Conservation (phyloP, 2,797 vertebrate species). For the Sebastes hopkinsi region DNA sequence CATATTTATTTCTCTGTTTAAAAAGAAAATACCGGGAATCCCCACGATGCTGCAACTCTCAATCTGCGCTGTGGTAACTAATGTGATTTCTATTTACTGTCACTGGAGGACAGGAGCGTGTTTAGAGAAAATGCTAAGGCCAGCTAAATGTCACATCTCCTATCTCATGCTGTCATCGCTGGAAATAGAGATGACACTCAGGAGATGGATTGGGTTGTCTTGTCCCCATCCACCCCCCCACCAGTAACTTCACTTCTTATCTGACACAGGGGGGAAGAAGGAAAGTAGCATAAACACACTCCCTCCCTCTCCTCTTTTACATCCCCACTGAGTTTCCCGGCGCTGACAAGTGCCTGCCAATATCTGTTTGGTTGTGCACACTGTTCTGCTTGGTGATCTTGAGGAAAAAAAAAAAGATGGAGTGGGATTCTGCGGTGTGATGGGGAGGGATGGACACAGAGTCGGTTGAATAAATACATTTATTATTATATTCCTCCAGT, state of each 20-base stretch:
- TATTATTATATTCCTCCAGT: not conserved
- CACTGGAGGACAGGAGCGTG: not conserved
- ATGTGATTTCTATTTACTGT: slow-evolving; percentile 3
- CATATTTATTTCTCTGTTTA: slow-evolving; percentile 36
- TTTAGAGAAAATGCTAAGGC: slow-evolving; percentile 18
- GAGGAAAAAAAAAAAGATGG: not conserved
- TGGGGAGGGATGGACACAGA: not conserved
- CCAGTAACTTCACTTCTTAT: slow-evolving; percentile 50
- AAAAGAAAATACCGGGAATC: slow-evolving; percentile 31
- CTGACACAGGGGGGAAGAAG: slow-evolving; percentile 16
- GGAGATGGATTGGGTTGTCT: slow-evolving; percentile 36
- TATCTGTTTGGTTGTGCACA: slow-evolving; percentile 17
- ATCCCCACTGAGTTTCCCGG: slow-evolving; percentile 34
- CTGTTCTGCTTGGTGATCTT: slow-evolving; percentile 4
- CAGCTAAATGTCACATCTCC: slow-evolving; percentile 28
- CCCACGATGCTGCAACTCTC: not conserved
- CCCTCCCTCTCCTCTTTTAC: not conserved
- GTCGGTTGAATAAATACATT: not conserved
- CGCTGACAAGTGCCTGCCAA: slow-evolving; percentile 42
- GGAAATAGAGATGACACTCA: slow-evolving; percentile 55
- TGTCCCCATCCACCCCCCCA: slow-evolving; percentile 5
- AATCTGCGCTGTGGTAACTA: not conserved
- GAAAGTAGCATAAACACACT: slow-evolving; percentile 51
- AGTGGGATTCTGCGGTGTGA: slow-evolving; percentile 8
- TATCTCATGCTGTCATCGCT: slow-evolving; percentile 64